Evolutionary conservation across 2,113 vertebrate genomes (phyloP), one percentile per base, ranked within the genome.

Genomic region (Podilymbus podiceps): DNA sequence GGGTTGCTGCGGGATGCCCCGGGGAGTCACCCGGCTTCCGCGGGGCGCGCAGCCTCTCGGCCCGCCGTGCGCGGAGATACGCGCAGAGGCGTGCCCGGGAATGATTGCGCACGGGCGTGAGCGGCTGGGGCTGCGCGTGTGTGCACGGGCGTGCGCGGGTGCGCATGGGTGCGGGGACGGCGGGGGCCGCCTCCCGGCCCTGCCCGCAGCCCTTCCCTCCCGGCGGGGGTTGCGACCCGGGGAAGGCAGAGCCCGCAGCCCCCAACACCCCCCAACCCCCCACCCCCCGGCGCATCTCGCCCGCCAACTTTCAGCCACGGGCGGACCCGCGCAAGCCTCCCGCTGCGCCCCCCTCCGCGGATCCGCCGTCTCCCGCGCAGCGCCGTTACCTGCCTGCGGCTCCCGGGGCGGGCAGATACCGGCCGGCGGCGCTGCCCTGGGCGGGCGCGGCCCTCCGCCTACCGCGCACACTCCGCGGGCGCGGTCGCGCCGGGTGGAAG

Each of bases 301-400:
- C 31, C 40, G 8, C n/a, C 73, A 93, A 82, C 55, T 96, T 90
- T 47, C 30, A 33, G 13, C 38, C 64, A 13, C 44, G 46, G 56
- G 28, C 20, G 18, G 31, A 47, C 20, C 50, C 62, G 68, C 62
- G 74, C 40, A 58, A 58, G 4, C 7, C 59, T 31, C 21, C 42
- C 35, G 12, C 73, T 49, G 30, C 74, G 35, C 35, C 6, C 46
- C 59, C 12, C 35, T 44, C 64, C 80, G 91, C 91, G 71, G 38
- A 82, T 58, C 66, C 58, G 1, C 53, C 66, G 42, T 44, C 22
- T 25, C n/a, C 67, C 87, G 60, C 46, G 63, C 62, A 74, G 44
- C 89, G 50, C 86, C 35, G 63, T 84, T 96, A 96, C 95, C 92
- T 96, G 89, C 73, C n/a, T 71, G 76, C 72, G 40, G 85, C 50